Evolutionary conservation across 2,888 invertebrate genomes (phyloP), one percentile per base, ranked within the genome.

Genomic region (Alcis repandata): DNA sequence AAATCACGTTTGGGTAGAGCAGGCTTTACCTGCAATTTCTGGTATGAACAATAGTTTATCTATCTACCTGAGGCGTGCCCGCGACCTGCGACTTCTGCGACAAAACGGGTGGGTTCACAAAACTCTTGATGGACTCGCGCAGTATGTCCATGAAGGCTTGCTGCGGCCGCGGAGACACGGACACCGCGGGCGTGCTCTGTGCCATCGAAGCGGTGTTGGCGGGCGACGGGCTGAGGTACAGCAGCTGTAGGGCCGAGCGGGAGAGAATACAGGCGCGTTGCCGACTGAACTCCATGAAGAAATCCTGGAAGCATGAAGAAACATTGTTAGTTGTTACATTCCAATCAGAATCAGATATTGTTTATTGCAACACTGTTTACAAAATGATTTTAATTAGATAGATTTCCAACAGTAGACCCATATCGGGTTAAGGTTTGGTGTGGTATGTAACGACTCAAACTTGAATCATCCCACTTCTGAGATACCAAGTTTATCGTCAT

Each of bases 251-350:
- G 41, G 98, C 96, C 49, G 98, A 98, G 59, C 99, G 95, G 0
- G 98, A 98, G 9, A 99, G 94, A 64, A 99, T 97, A 88, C 99
- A 99, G 1, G 98, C 98, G 0, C 95, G 95, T 78, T 96, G 96
- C 49, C 97, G 96, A 80, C 98, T 98, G 88, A 98, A 98, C 79
- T 98, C 98, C 86, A 97, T 96, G 88, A 99, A 98, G 89, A 98
- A 98, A 83, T 99, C 98, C 97, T 97, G 84, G 45, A 86, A 57
- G 17, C 32, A 27, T 19, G 15, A 20, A 7, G 20, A 45, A 10
- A 45, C 11, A 22, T 10, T 36, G 10, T 36, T 11, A 11, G 36
- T 11, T 2, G 11, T 36, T 10, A 0, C 8, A 36, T n/a, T n/a
- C n/a, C n/a, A n/a, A n/a, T n/a, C n/a, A n/a, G n/a, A n/a, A n/a